Evolutionary conservation across 2,797 vertebrate genomes (phyloP), one percentile per base, ranked within the genome.

Genomic region (Falco rusticolus): DNA sequence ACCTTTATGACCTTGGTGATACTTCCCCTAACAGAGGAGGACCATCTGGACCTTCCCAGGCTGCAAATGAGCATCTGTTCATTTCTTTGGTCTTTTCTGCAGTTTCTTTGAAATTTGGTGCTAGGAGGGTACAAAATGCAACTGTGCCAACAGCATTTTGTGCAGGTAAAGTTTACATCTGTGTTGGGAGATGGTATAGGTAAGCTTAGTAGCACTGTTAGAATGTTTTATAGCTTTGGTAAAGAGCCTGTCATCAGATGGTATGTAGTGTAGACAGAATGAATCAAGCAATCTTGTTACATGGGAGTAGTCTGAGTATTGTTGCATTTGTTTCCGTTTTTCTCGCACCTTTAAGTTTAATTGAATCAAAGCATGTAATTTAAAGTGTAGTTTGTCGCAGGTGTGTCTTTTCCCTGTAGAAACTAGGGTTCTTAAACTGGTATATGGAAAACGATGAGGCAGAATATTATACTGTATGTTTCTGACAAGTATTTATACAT

Each of bases 331-430:
- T 61, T 59, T 25, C 6, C 21, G 2, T 5, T 51, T 75, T 43
- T 13, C 33, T 37, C 45, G 20, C 16, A 11, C 12, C 28, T 88
- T 54, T 68, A 33, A 51, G 19, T 41, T 51, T 45, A 72, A 65
- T 37, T 28, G 20, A 87, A 41, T 41, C 15, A 53, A 80, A 87
- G 68, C 10, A 4, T 11, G 2, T n/a, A 21, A 71, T 63, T 71
- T 65, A 28, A 75, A 26, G 2, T 65, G 22, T 1, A 8, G 0
- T 0, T 33, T 66, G 77, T 71, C 60, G 12, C 4, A 16, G 16
- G 21, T 68, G 80, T 37, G 5, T 28, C 2, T 77, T 76, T 63
- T 93, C 29, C 34, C 8, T 39, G 4, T 17, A 34, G 47, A 87
- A 63, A 53, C 54, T 33, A 2, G 1, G 0, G 3, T 63, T 83